Conservation (phyloP, 2,113 vertebrate species). For the Solenodon paradoxus region DNA sequence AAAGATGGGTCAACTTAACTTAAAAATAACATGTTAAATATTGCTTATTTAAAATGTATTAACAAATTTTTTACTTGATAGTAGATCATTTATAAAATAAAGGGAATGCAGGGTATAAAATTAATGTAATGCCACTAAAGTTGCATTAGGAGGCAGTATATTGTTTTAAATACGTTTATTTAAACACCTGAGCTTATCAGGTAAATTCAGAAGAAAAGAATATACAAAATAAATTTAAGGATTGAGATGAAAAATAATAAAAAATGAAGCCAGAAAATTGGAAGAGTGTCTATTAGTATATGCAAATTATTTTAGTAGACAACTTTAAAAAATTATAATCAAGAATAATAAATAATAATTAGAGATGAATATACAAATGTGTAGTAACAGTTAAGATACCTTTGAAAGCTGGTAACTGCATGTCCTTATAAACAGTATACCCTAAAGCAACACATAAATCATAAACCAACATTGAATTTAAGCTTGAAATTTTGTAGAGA, state of each 20-base stretch:
- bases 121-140: neutral
- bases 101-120: neutral
- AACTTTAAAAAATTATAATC: neutral
- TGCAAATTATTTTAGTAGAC: neutral
- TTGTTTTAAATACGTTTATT: neutral
- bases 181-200: neutral
- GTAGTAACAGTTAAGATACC: neutral
- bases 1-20: neutral
- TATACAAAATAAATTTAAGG: neutral
- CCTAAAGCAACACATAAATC: neutral
- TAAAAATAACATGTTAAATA: neutral
- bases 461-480: no score
- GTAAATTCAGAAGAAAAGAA: neutral
- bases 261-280: neutral
- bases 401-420: neutral
- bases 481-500: neutral
- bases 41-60: neutral
- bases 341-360: neutral
- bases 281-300: neutral
- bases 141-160: neutral
- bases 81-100: neutral
- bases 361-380: neutral
- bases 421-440: neutral
- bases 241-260: neutral
- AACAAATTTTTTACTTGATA: neutral